These are phyloP conservation scores for Chaetodon auriga DNA, from an alignment of 2,113 vertebrate genomes.

Conservation along the genomic window DNA sequence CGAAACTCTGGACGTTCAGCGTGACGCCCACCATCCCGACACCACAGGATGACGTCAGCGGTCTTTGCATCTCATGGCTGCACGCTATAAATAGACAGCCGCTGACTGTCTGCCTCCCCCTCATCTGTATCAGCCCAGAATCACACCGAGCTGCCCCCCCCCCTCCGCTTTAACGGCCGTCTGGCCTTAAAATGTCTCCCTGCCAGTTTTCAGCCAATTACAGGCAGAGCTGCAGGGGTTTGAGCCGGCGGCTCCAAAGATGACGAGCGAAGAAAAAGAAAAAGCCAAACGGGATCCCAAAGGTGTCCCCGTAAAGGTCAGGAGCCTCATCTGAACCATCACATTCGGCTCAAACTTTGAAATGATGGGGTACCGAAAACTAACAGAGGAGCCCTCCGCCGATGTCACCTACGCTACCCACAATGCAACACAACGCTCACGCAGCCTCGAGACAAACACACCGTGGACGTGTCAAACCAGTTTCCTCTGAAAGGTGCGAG, in stretches of 20 bases:
- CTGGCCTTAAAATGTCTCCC: conserved; percentile 11
- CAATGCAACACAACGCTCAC: not conserved
- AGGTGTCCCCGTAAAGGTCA: conserved; percentile 33
- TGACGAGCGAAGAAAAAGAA: conserved; percentile 19
- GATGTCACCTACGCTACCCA: not conserved
- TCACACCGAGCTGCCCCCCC: conserved; percentile 42
- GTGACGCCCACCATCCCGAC: not conserved
- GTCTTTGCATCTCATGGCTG: conserved; percentile 45
- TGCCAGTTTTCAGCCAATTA: conserved; percentile 37
- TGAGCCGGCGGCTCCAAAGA: not conserved
- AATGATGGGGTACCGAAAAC: not conserved
- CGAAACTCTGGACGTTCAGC: conserved; percentile 14
- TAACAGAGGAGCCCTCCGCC: not conserved
- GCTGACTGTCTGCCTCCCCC: conserved; percentile 57
- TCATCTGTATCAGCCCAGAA: conserved; percentile 59
- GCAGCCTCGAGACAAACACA: not conserved
- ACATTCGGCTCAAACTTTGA: not conserved
- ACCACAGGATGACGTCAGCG: conserved; percentile 26
- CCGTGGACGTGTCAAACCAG: not conserved
- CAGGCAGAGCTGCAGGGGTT: not conserved
- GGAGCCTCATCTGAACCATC: not conserved
- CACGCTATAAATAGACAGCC: conserved; percentile 62
- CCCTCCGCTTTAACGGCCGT: conserved; percentile 29
- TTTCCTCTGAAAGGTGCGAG: conserved; percentile 1
- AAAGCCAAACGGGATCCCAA: conserved; percentile 4